Evolutionary conservation across 2,797 vertebrate species (phyloP).

Genomic region (Lagocephalus sceleratus): DNA sequence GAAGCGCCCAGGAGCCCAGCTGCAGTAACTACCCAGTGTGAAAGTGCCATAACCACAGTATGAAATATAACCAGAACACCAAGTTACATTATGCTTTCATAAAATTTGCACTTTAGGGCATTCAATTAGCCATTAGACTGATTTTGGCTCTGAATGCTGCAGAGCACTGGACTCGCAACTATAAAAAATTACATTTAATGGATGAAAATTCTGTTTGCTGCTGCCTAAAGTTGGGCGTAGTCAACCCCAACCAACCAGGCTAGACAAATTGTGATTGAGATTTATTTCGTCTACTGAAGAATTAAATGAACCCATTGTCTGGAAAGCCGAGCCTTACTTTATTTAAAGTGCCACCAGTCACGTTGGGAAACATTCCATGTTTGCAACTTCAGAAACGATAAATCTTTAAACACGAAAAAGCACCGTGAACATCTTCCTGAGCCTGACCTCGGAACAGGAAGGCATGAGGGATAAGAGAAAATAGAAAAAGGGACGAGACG

Average conservation of each 20-base stretch:
- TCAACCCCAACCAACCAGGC: too few relatives aligned
- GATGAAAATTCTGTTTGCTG: neutral
- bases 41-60: too few relatives aligned
- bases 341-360: slow-evolving; percentile 8
- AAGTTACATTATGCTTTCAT: too few relatives aligned
- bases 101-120: too few relatives aligned
- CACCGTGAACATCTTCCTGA: slow-evolving; percentile 9
- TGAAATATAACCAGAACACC: too few relatives aligned
- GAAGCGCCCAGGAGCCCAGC: too few relatives aligned
- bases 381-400: neutral
- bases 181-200: neutral
- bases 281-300: slow-evolving; percentile 2
- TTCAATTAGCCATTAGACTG: neutral
- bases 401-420: slow-evolving; percentile 7
- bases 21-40: too few relatives aligned
- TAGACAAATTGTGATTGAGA: neutral
- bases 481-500: slow-evolving; percentile 21
- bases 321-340: neutral
- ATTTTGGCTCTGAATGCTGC: neutral
- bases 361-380: neutral
- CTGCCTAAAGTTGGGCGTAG: neutral
- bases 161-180: neutral
- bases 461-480: slow-evolving; percentile 9
- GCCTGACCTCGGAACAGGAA: slow-evolving; percentile 24
- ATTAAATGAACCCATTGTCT: slow-evolving; percentile 1